phyloP scores from a whole-genome alignment of 2,797 vertebrate species.

The Notolepis coatsorum region DNA sequence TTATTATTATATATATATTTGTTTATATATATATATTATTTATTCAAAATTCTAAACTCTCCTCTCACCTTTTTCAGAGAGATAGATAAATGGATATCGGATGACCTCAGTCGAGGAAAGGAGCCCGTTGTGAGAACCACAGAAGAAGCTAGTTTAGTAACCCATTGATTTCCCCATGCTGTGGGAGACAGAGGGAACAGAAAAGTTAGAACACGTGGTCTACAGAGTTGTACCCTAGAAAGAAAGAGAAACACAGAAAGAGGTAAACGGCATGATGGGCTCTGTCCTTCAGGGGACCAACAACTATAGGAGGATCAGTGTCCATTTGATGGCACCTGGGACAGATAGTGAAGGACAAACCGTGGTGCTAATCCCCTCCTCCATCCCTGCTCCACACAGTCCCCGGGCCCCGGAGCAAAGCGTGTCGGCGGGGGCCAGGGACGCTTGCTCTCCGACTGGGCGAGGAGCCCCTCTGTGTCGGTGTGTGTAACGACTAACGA shows the following conservation, averaged over 20 bases:
- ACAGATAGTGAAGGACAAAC: constrained; percentile 43
- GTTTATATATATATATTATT: too few species aligned
- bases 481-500: constrained; percentile 22
- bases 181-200: too few species aligned
- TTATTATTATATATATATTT: too few species aligned
- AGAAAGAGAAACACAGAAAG: background rate
- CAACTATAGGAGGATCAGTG: constrained; percentile 36
- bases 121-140: too few species aligned
- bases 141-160: too few species aligned
- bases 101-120: too few species aligned
- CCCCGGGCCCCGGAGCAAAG: constrained; percentile 10
- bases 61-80: too few species aligned
- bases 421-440: constrained; percentile 17
- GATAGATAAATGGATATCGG: too few species aligned
- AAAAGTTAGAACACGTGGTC: too few species aligned
- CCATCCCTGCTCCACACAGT: background rate
- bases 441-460: constrained; percentile 21
- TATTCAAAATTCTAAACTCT: too few species aligned
- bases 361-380: constrained; percentile 27
- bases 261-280: constrained; percentile 17
- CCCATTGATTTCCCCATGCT: too few species aligned
- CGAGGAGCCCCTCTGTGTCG: constrained; percentile 20
- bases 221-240: too few species aligned
- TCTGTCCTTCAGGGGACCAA: constrained; percentile 11
- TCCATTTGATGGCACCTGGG: constrained; percentile 43